Base-by-base conservation (phyloP, 2,113 vertebrate species). In the Vanacampus margaritifer region DNA sequence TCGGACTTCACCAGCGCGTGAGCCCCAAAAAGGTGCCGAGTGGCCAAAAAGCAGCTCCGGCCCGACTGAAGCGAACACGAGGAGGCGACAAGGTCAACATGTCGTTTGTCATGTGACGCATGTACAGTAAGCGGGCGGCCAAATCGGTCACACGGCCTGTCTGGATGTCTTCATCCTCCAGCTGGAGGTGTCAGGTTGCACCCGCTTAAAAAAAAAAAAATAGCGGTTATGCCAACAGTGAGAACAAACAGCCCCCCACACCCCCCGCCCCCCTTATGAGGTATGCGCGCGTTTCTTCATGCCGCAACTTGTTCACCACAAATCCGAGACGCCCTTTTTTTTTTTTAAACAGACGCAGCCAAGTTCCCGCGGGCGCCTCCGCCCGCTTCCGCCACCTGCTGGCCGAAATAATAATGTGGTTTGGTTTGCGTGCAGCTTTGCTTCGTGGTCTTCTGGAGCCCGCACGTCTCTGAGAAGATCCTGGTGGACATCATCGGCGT, bases 381-480 rank as follows among this genome's bases (percentile, higher is more conserved):
- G 23, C 51, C 32, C 43, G 43, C 5, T 14, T 46, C 26, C 13
- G 26, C 14, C 53, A 13, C 53, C 5, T 7, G 53, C 5, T 28
- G 53, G 21, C n/a, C 36, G 2, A 62, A 62, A 43, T 43, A 43
- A 6, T 4, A 39, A 17, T 46, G 16, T 17, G 28, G 62, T 39
- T 75, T 70, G 12, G 72, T 65, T 6, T 8, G 69, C 46, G 45
- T 62, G 21, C 82, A 99, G 97, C 93, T 98, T 72, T 98, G 97
- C 74, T 98, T 98, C 50, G 91, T 96, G 83, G 93, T 99, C 91
- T 99, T 98, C 85, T 99, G 97, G 97, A 97, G 91, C 0, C 97
- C 97, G 64, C 92, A 93, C 0, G 81, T 98, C 13, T 97, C 96
- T 0, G 96, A 99, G 93, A 95, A 94, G 83, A 98, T 99, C 80